Conservation (phyloP, 2,888 invertebrate species). For the Nephrotoma flavescens region DNA sequence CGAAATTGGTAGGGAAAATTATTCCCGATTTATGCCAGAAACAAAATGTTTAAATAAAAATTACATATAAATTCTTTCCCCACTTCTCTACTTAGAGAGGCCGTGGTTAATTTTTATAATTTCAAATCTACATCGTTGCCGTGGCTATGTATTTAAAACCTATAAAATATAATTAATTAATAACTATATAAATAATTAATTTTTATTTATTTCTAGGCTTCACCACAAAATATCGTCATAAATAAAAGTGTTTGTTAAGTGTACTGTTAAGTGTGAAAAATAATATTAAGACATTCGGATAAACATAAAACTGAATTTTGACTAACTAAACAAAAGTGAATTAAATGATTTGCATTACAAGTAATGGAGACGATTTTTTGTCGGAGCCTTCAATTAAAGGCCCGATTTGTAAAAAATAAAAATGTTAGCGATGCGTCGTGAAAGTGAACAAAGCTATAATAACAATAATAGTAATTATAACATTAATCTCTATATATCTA, state of each 20-base stretch:
- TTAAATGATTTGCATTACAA: not conserved
- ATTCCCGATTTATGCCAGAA: too few species aligned
- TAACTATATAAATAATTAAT: not conserved
- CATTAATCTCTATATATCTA: not conserved
- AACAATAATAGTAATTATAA: conserved; percentile 8
- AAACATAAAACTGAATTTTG: not conserved
- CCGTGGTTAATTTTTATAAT: too few species aligned
- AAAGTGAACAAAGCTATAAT: conserved; percentile 45
- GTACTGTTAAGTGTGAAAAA: not conserved
- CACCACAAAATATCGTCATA: not conserved
- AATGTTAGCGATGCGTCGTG: conserved; percentile 60
- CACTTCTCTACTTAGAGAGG: too few species aligned
- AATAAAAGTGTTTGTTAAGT: not conserved
- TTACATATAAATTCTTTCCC: too few species aligned
- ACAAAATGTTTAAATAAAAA: too few species aligned
- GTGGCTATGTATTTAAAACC: too few species aligned
- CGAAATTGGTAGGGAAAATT: too few species aligned
- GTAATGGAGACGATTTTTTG: conserved; percentile 5
- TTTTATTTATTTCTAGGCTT: not conserved
- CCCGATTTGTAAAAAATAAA: conserved; percentile 7
- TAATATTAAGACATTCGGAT: not conserved
- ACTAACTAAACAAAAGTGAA: not conserved
- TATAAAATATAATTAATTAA: too few species aligned
- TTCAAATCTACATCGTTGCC: too few species aligned
- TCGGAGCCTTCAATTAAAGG: not conserved